Evolutionary conservation across 2,113 vertebrate genomes (phyloP).

Genomic region (Pseudopodoces humilis): DNA sequence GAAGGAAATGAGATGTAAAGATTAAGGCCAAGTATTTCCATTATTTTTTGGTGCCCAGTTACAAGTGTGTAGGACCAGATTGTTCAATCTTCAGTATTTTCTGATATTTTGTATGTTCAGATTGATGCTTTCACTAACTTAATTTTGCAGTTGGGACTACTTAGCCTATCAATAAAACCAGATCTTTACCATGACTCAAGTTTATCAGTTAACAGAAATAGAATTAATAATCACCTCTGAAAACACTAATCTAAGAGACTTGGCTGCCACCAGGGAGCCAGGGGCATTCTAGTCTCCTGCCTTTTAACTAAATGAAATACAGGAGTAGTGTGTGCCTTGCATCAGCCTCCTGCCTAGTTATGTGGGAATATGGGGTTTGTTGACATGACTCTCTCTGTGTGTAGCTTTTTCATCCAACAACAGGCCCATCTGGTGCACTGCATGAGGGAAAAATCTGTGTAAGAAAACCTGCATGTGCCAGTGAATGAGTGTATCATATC

Average conservation of each 20-base stretch:
- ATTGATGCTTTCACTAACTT: background rate
- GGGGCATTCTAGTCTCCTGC: background rate
- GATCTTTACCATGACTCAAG: background rate
- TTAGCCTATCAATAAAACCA: background rate
- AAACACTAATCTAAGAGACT: background rate
- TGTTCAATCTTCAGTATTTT: background rate
- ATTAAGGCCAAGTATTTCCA: background rate
- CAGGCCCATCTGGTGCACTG: background rate
- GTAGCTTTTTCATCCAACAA: background rate
- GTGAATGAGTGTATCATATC: background rate
- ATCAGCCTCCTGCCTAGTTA: background rate
- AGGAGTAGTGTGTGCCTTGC: background rate
- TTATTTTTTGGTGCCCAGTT: background rate
- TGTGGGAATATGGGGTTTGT: accelerated
- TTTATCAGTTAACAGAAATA: background rate
- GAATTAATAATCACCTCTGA: background rate
- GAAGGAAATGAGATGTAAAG: background rate
- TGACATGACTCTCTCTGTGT: background rate
- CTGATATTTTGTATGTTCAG: background rate
- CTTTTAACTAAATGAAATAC: background rate
- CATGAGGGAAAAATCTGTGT: background rate
- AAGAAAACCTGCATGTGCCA: background rate
- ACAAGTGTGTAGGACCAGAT: background rate
- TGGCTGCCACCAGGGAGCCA: background rate
- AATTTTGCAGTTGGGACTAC: background rate